Base-by-base conservation (phyloP, 2,888 invertebrate species). In the Mythimna loreyi region DNA sequence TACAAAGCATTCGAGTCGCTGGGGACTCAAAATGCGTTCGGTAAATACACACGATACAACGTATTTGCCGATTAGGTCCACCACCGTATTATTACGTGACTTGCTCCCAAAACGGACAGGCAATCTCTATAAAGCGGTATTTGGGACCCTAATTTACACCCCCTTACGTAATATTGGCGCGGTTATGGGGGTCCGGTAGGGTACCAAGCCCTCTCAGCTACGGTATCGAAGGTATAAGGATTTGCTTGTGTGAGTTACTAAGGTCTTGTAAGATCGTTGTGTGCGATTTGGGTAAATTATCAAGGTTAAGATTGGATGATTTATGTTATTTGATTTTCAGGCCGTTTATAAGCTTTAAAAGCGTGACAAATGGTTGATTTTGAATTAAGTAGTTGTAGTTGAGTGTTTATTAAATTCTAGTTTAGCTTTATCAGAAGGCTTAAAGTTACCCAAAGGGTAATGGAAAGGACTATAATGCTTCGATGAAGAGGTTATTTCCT, bases 61-160 rank as follows among this genome's bases (percentile, higher is more conserved):
- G 81, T 76, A 81, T 84, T 84, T 70, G 85, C 80, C 91, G 89
- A 92, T 93, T 92, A 92, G 89, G 90, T 83, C 84, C 87, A 90
- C 92, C 93, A 89, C 92, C 88, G 90, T 92, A 92, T 93, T 92
- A 93, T 93, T 93, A 94, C 94, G 94, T 94, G 94, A 93, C 93
- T 92, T 80, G 92, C 85, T 86, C 90, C 86, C 89, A 85, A 91
- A 93, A 87, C 90, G 92, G 92, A 91, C 91, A 91, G 87, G 91
- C 93, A 93, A 94, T 94, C 93, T 92, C 92, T 92, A 93, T 93
- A 92, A 92, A 93, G 91, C 92, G 94, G 93, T 92, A 92, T 93
- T 93, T 90, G 92, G 90, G 88, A 92, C 92, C 94, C 94, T 93
- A 93, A 94, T 94, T 94, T 93, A 93, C 94, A 94, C 93, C 91